These are phyloP conservation scores for Bufo bufo DNA, from an alignment of 2,113 vertebrate species.

Conservation along the genomic window DNA sequence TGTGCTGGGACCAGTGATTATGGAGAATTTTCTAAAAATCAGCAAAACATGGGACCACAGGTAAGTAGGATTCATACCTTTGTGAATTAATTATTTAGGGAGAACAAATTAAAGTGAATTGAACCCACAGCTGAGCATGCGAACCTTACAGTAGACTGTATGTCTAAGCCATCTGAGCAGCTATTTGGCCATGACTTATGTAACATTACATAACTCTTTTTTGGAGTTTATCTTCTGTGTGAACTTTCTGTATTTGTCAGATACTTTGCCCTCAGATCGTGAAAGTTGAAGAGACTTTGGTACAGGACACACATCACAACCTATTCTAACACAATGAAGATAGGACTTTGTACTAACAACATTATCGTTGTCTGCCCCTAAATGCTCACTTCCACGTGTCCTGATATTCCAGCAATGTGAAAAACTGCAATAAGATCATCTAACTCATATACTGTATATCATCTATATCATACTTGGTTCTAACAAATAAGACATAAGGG, in stretches of 20 bases:
- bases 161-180: background rate
- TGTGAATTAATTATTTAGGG: too few relatives aligned
- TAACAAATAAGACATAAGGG: background rate
- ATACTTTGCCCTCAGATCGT: rapidly evolving
- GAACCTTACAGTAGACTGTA: background rate
- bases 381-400: background rate
- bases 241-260: background rate
- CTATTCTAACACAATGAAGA: background rate
- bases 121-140: background rate
- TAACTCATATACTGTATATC: background rate
- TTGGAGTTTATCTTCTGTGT: background rate
- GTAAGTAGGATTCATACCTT: too few relatives aligned
- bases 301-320: constrained; percentile 13
- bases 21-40: too few relatives aligned
- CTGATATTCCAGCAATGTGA: background rate
- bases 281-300: constrained; percentile 42
- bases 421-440: background rate
- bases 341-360: constrained; percentile 20
- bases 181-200: background rate
- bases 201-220: background rate
- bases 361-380: background rate
- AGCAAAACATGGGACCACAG: too few relatives aligned
- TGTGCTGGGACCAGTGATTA: too few relatives aligned
- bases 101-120: too few relatives aligned
- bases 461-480: too few relatives aligned